Evolutionary conservation across 2,888 invertebrate genomes (phyloP).

Genomic region (Amphipoea lucens): DNA sequence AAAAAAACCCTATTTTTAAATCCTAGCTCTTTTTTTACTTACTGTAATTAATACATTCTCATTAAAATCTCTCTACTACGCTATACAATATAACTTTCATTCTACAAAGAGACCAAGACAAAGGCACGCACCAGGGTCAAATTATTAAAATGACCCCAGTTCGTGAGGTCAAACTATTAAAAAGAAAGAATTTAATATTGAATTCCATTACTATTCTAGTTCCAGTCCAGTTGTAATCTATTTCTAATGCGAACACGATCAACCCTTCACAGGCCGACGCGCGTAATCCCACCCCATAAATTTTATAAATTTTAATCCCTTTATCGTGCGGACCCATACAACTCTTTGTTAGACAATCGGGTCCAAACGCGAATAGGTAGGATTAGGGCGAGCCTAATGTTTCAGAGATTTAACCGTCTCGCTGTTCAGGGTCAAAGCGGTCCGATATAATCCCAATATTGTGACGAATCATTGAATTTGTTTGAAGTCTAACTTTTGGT

Average conservation of each 20-base stretch:
- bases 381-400: conserved; percentile 77
- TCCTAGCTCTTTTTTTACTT: neutral
- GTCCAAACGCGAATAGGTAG: conserved; percentile 74
- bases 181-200: conserved; percentile 4
- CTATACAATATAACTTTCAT: neutral
- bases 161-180: neutral
- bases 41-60: neutral
- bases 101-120: neutral
- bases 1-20: neutral
- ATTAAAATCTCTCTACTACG: neutral
- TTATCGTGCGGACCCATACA: conserved; percentile 82
- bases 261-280: conserved; percentile 72
- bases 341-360: conserved; percentile 77
- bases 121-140: neutral
- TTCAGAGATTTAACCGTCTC: conserved; percentile 66
- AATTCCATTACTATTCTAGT: conserved; percentile 39
- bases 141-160: neutral
- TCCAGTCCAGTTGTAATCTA: conserved; percentile 49
- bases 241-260: conserved; percentile 65
- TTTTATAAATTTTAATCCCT: conserved; percentile 86
- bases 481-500: conserved; percentile 43
- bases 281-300: conserved; percentile 79
- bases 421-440: conserved; percentile 55
- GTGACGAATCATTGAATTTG: conserved; percentile 70
- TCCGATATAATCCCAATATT: conserved; percentile 66